A percentile compares a stretch with the other conserved stretches of the same genome.
Evolutionary conservation across 2,888 invertebrate species (phyloP).

Genomic region (Bombyx huttoni): DNA sequence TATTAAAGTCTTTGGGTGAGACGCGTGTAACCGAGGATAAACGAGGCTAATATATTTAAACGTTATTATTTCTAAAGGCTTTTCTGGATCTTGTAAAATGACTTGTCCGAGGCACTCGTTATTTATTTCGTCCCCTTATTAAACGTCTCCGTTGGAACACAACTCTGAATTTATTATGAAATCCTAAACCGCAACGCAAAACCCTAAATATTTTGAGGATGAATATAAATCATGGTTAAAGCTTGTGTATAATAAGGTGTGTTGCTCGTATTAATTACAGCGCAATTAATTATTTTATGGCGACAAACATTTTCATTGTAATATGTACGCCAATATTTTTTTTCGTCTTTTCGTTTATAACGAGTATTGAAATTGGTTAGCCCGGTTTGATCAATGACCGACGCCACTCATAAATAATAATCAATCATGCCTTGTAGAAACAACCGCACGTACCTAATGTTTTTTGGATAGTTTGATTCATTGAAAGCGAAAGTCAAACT

Average conservation of each 20-base stretch:
- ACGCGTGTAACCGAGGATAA: conserved; percentile 31
- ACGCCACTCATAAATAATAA: neutral
- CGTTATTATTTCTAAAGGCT: conserved; percentile 41
- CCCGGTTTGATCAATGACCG: neutral
- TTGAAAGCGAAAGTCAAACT: neutral
- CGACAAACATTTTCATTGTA: neutral
- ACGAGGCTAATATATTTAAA: conserved; percentile 49
- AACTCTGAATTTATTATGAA: conserved; percentile 21
- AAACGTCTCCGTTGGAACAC: conserved; percentile 27
- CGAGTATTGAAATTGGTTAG: neutral
- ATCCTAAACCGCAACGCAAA: conserved; percentile 13
- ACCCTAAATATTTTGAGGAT: conserved; percentile 10
- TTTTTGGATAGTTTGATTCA: neutral
- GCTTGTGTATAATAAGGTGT: neutral
- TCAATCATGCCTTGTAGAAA: neutral
- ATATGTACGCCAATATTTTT: neutral
- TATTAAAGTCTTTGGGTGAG: conserved; percentile 30
- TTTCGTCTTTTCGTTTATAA: neutral
- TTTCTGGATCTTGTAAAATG: conserved; percentile 39
- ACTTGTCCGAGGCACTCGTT: conserved; percentile 32
- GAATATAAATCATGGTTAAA: neutral
- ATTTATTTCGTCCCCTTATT: conserved; percentile 46
- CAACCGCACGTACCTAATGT: neutral
- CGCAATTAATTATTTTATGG: neutral
- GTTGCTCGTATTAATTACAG: neutral